Conservation (phyloP, 2,113 vertebrate genomes). For the Xyrauchen texanus region DNA sequence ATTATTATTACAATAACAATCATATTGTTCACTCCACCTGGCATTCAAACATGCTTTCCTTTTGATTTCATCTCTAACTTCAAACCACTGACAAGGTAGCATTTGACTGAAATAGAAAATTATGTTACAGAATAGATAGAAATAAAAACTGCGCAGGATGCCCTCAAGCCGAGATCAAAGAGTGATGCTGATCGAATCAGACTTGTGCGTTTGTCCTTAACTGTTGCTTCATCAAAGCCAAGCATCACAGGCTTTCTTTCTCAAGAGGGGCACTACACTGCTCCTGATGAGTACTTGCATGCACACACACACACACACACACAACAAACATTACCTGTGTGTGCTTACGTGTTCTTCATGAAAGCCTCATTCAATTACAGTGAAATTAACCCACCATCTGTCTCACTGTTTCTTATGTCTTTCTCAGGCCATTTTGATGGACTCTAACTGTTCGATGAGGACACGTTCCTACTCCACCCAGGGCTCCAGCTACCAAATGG, state of each 20-base stretch:
- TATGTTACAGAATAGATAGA: constrained; percentile 28
- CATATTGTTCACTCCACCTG: not conserved
- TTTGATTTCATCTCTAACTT: constrained; percentile 25
- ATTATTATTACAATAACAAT: not conserved
- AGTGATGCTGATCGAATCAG: constrained; percentile 44
- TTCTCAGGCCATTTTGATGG: constrained; percentile 94
- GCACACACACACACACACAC: constrained; percentile 3
- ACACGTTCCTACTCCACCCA: constrained; percentile 92
- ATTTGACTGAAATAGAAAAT: constrained; percentile 32
- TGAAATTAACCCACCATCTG: not conserved
- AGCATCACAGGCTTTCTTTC: constrained; percentile 25
- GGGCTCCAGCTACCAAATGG: constrained; percentile 82
- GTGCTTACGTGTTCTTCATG: not conserved
- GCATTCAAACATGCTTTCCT: not conserved
- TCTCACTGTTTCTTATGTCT: constrained; percentile 9
- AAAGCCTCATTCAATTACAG: not conserved
- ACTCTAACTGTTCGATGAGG: constrained; percentile 90
- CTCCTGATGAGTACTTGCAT: not conserved
- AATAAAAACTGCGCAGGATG: constrained; percentile 36
- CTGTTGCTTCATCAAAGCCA: constrained; percentile 45
- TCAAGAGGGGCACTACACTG: constrained; percentile 5
- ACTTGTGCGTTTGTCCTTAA: constrained; percentile 19
- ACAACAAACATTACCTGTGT: no score
- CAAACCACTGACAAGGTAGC: constrained; percentile 19
- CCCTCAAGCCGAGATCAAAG: constrained; percentile 54